These are phyloP conservation scores for Ciconia maguari DNA, from an alignment of 2,113 vertebrate species.

Conservation along the genomic window DNA sequence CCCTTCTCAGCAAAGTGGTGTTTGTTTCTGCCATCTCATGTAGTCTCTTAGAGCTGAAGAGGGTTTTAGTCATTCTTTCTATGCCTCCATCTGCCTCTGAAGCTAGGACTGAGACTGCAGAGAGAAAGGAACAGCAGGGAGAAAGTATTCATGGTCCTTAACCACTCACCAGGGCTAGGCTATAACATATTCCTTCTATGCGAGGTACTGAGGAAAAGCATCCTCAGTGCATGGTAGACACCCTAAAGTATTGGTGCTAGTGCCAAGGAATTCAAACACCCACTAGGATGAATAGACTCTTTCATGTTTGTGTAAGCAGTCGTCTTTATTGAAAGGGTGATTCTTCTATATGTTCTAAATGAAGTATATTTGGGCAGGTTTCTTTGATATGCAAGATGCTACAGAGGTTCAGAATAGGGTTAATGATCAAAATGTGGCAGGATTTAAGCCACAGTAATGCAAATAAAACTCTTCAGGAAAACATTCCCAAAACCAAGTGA, in stretches of 20 bases:
- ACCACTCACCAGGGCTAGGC: not conserved
- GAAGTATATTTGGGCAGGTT: not conserved
- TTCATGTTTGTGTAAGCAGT: not conserved
- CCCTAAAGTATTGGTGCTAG: not conserved
- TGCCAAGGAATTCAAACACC: not conserved
- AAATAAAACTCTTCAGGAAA: not conserved
- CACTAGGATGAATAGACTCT: not conserved
- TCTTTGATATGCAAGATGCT: not conserved
- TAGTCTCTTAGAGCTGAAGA: not conserved
- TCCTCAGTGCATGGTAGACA: not conserved
- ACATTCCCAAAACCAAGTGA: not conserved
- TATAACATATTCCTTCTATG: not conserved
- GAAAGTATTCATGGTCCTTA: not conserved
- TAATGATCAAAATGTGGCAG: not conserved
- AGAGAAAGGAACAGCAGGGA: not conserved
- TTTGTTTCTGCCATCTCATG: not conserved
- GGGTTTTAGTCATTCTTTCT: not conserved
- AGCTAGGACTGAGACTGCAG: not conserved
- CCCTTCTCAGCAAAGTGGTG: not conserved
- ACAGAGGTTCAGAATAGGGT: not conserved
- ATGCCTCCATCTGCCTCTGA: not conserved
- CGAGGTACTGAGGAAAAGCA: not conserved
- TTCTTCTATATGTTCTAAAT: slow-evolving; percentile 8
- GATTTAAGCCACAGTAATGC: not conserved
- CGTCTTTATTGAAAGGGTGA: not conserved